Evolutionary conservation across 2,797 vertebrate species (phyloP).

Genomic region (Periophthalmus magnuspinnatus): DNA sequence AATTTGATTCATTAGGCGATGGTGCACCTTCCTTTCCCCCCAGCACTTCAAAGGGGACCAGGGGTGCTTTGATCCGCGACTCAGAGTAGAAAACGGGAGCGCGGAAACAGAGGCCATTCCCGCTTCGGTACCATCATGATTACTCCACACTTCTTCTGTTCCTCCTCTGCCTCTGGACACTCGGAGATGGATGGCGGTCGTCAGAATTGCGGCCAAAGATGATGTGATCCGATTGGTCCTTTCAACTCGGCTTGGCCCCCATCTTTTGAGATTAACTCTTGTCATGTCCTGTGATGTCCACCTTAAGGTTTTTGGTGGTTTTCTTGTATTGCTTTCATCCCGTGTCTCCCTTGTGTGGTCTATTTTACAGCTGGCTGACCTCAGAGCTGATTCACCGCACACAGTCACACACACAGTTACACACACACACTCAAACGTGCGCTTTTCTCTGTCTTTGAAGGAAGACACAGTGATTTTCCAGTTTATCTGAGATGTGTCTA

Average conservation of each 20-base stretch:
- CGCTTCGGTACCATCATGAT: conserved; percentile 33
- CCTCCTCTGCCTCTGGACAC: conserved; percentile 51
- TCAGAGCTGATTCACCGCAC: conserved; percentile 33
- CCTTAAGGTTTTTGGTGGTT: conserved; percentile 34
- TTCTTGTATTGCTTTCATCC: conserved; percentile 42
- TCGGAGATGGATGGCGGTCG: conserved; percentile 63
- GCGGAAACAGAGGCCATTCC: conserved; percentile 18
- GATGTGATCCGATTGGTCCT: conserved; percentile 62
- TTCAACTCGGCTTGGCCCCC: conserved; percentile 40
- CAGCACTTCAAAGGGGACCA: conserved; percentile 67
- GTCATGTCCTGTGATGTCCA: conserved; percentile 52
- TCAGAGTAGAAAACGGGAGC: conserved; percentile 49
- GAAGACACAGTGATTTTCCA: conserved; percentile 53
- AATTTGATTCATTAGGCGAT: conserved; percentile 75
- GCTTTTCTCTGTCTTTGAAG: conserved; percentile 29
- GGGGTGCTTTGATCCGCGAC: conserved; percentile 65
- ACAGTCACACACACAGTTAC: not conserved
- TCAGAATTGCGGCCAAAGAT: conserved; percentile 54
- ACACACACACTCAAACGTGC: conserved; percentile 9
- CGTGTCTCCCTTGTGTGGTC: conserved; percentile 32
- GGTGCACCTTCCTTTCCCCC: conserved; percentile 54
- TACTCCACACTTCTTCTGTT: conserved; percentile 45
- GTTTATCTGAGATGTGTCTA: conserved; percentile 22
- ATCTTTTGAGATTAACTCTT: conserved; percentile 62
- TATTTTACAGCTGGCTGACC: conserved; percentile 62